Evolutionary conservation across 2,888 invertebrate species (phyloP), one percentile per base, ranked within the genome.

Genomic region (Coelopa pilipes): DNA sequence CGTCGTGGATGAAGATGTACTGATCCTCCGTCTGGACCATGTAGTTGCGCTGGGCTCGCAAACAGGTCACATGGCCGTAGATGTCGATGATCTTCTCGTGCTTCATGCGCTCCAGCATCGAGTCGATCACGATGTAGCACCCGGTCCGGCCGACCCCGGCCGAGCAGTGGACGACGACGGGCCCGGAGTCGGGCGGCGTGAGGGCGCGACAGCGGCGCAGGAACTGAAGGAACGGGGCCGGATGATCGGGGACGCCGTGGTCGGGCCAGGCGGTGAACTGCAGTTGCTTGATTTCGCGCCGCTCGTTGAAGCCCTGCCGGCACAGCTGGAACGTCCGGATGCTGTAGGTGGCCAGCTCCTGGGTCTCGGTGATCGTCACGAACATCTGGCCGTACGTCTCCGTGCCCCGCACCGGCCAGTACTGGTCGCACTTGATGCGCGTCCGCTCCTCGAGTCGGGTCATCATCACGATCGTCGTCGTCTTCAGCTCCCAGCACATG

Each of bases 241-340:
- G 98, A 88, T 99, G 98, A 87, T 99, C 99, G 1, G 99, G 99
- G 3, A 99, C 99, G 1, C 96, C 99, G 84, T 99, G 99, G 88
- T 99, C 99, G 0, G 99, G 99, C 99, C 99, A 99, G 5, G 99
- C 99, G 0, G 99, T 99, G 86, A 99, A 99, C 88, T 99, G 99
- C 80, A 99, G 90, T 86, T 99, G 99, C 82, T 97, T 96, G 71
- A 99, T 93, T 87, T 99, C 99, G 0, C 99, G 92, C 46, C 96
- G 92, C 84, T 98, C 97, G 63, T 92, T 92, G 80, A 92, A 92
- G 24, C 93, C 94, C 82, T 93, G 92, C 60, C 93, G 91, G 76
- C 94, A 93, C 19, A 98, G 90, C 87, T 96, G 95, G 90, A 99
- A 98, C 7, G 98, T 99, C 78, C 99, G 90, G 81, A 99, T 98